These are phyloP conservation scores for Lacerta bilineata DNA, from an alignment of 2,797 vertebrate species.

Conservation along the genomic window DNA sequence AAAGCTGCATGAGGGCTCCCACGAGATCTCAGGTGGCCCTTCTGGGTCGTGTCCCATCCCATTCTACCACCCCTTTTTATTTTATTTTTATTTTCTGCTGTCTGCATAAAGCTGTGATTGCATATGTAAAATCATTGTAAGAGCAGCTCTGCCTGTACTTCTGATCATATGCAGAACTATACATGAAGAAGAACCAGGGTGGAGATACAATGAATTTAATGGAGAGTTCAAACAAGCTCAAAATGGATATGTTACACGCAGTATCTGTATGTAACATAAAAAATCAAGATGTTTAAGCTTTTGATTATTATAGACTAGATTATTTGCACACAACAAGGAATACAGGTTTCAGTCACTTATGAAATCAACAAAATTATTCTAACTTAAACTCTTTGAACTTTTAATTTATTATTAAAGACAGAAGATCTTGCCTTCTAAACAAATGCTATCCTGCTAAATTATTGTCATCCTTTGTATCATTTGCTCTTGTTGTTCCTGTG, in stretches of 20 bases:
- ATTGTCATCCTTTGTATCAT: not conserved
- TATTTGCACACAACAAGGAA: not conserved
- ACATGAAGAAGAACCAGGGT: not conserved
- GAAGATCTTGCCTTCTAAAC: not conserved
- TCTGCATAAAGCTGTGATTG: too few relatives aligned
- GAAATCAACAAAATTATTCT: slow-evolving; percentile 2
- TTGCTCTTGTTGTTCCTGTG: slow-evolving; percentile 10
- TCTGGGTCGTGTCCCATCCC: too few relatives aligned
- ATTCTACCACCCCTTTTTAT: too few relatives aligned
- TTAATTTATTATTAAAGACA: slow-evolving; percentile 4
- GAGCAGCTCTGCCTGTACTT: too few relatives aligned
- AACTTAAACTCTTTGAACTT: not conserved
- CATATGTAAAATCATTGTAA: too few relatives aligned
- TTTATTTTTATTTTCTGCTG: too few relatives aligned
- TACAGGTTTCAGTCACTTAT: not conserved
- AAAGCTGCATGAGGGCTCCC: too few relatives aligned
- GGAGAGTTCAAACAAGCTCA: not conserved
- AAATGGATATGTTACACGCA: not conserved
- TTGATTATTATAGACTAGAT: not conserved
- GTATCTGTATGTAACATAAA: not conserved
- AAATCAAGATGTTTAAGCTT: not conserved
- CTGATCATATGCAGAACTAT: not conserved
- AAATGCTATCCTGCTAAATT: not conserved
- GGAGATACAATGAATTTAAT: not conserved
- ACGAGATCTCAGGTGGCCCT: too few relatives aligned